Conservation (phyloP, 2,797 vertebrate genomes). For the Odontamblyopus lacepedii region DNA sequence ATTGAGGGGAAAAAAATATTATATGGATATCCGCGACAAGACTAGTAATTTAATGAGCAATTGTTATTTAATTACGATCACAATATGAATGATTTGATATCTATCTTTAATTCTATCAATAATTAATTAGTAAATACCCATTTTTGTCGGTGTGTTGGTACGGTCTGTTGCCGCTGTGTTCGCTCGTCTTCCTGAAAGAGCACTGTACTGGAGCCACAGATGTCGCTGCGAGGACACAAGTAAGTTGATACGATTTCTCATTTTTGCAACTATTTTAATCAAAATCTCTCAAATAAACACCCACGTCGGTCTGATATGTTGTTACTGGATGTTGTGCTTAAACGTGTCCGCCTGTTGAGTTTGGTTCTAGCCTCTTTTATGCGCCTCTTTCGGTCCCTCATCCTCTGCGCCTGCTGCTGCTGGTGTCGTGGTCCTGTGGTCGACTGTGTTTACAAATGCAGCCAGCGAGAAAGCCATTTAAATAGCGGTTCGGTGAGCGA, state of each 20-base stretch:
- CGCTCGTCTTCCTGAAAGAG: conserved; percentile 70
- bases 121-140: conserved; percentile 13
- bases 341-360: conserved; percentile 10
- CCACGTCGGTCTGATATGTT: fast-evolving
- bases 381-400: conserved; percentile 19
- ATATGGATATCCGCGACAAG: neutral
- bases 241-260: conserved; percentile 40
- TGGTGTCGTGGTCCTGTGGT: conserved; percentile 42
- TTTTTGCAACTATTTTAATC: neutral
- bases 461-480: conserved; percentile 22
- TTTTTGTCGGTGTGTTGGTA: conserved; percentile 50
- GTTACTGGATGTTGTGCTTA: fast-evolving
- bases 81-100: neutral
- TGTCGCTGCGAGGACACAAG: conserved; percentile 23
- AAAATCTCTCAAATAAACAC: neutral
- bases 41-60: neutral
- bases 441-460: conserved; percentile 64
- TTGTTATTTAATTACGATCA: neutral
- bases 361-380: conserved; percentile 24
- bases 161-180: conserved; percentile 72
- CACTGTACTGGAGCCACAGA: conserved; percentile 36
- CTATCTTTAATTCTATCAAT: fast-evolving
- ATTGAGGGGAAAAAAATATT: neutral
- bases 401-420: conserved; percentile 36
- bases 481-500: conserved; percentile 19